Evolutionary conservation across 2,113 vertebrate species (phyloP), one percentile per base, ranked within the genome.

Genomic region (Potamarius usumacintae): DNA sequence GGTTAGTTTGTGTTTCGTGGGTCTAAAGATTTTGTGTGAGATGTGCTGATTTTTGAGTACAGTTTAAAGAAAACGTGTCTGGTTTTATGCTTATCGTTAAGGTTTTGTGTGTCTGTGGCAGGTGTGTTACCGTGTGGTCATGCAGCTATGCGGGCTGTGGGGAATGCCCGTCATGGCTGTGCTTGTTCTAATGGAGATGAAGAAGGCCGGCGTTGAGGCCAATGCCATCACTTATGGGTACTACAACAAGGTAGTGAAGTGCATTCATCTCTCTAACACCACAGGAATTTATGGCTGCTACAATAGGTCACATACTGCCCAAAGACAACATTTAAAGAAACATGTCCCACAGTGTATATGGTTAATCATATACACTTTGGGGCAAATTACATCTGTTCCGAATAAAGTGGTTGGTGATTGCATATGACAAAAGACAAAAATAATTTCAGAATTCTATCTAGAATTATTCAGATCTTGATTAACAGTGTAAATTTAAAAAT

Each of bases 161-260:
- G 95, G 96, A 63, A 96, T 98, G 80, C 98, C 98, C 80, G 97
- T 99, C 69, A 95, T 99, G 96, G 98, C 98, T 1, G 98, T 99
- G 83, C 96, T 97, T 90, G 97, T 99, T 81, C 94, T 98, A 82
- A 96, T 98, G 90, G 98, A 99, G 95, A 99, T 99, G 97, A 99
- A 97, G 92, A 97, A 96, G 93, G 97, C 97, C 85, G 97, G 97
- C 85, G 96, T 99, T 85, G 95, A 96, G 10, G 97, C 97, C 65
- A 99, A 99, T 91, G 98, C 98, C 85, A 99, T 99, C 93, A 99
- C 98, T 86, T 99, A 99, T 0, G 98, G 98, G 92, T 99, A 99
- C 93, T 99, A 99, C 93, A 99, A 99, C 94, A 99, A 99, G 97
- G 98, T 99, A 93, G 34, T 27, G 71, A 0, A 62, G 25, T 50